Evolutionary conservation across 2,797 vertebrate species (phyloP).

Genomic region (Capromys pilorides): DNA sequence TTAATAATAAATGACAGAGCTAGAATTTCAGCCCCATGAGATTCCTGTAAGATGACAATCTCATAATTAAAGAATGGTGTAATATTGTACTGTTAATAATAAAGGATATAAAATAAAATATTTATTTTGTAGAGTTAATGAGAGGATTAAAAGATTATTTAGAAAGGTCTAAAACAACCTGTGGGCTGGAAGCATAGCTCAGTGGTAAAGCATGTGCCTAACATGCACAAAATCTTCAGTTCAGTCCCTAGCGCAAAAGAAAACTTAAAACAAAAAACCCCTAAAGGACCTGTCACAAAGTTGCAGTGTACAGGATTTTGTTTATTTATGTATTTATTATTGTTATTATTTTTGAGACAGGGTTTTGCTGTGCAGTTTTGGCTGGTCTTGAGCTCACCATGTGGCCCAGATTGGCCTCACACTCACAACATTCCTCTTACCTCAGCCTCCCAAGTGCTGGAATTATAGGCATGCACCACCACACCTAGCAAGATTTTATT

Average conservation of each 20-base stretch:
- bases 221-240: background rate
- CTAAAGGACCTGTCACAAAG: background rate
- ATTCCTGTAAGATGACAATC: background rate
- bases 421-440: background rate
- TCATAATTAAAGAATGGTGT: background rate
- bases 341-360: background rate
- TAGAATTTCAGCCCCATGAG: background rate
- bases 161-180: slow-evolving; percentile 21
- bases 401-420: background rate
- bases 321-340: background rate
- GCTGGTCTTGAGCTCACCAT: background rate
- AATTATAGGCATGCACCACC: background rate
- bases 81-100: too few relatives aligned
- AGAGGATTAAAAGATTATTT: background rate
- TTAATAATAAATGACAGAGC: slow-evolving; percentile 12
- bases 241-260: background rate
- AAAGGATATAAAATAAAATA: slow-evolving; percentile 25
- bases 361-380: background rate
- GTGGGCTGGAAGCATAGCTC: background rate
- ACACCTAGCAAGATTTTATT: background rate
- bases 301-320: background rate
- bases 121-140: slow-evolving; percentile 37
- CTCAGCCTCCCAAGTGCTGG: background rate
- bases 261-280: background rate
- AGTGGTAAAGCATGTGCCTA: background rate